phyloP scores from a whole-genome alignment of 1,140 invertebrate genomes.

The Odontomachus brunneus region DNA sequence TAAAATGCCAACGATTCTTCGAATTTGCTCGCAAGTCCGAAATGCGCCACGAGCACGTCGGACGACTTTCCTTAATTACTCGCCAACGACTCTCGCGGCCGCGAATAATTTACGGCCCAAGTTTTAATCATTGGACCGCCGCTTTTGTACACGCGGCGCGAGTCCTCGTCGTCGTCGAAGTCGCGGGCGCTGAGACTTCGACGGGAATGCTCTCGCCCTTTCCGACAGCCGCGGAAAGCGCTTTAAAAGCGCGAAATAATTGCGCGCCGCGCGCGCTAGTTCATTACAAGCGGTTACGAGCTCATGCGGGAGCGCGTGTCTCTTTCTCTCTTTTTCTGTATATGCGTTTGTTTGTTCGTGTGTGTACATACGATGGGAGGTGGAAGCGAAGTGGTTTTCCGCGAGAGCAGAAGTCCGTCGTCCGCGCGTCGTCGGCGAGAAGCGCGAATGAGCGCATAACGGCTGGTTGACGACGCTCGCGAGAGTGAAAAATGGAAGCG shows the following conservation, averaged over 20 bases:
- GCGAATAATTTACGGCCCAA: constrained; percentile 1
- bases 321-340: too few relatives aligned
- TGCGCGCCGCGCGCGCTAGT: not conserved
- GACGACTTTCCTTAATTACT: constrained; percentile 23
- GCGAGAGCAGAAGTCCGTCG: constrained; percentile 47
- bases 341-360: too few relatives aligned
- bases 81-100: not conserved
- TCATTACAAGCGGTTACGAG: constrained; percentile 29
- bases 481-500: constrained; percentile 52
- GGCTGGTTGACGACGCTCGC: constrained; percentile 52
- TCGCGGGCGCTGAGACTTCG: constrained; percentile 12
- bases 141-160: not conserved
- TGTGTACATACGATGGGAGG: not conserved
- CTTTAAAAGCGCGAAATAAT: constrained; percentile 53
- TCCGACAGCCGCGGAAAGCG: not conserved
- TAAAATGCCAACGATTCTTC: not conserved
- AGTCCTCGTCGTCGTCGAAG: constrained; percentile 14
- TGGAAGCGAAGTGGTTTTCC: constrained; percentile 37
- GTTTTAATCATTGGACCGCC: constrained; percentile 5
- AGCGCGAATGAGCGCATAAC: constrained; percentile 47
- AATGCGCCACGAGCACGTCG: not conserved
- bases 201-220: not conserved
- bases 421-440: constrained; percentile 20
- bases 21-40: not conserved
- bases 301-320: too few relatives aligned